Evolutionary conservation across 2,113 vertebrate genomes (phyloP).

Genomic region (Gadus macrocephalus): DNA sequence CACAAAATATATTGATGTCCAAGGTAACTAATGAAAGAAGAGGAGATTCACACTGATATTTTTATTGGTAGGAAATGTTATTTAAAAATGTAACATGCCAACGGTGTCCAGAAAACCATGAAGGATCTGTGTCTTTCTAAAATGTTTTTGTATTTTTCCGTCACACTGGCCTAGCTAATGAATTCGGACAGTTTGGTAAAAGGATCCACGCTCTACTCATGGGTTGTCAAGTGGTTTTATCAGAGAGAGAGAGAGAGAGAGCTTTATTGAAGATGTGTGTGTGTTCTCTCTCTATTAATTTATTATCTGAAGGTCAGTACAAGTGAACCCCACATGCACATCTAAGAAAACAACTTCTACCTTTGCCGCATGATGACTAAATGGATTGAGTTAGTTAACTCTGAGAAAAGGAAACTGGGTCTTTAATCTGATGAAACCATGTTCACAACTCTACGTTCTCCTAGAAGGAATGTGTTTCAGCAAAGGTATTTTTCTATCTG

Average conservation of each 20-base stretch:
- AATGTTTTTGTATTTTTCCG: constrained; percentile 33
- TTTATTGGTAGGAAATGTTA: constrained; percentile 50
- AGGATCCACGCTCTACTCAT: not conserved
- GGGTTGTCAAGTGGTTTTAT: constrained; percentile 20
- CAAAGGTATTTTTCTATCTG: constrained; percentile 68
- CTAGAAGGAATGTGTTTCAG: constrained; percentile 48
- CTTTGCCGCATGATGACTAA: too few species aligned
- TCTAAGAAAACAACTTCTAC: too few species aligned
- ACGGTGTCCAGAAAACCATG: constrained; percentile 21
- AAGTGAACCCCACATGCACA: too few species aligned
- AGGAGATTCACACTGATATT: constrained; percentile 49
- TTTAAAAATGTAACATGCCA: constrained; percentile 45
- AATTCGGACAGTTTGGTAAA: not conserved
- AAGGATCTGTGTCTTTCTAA: constrained; percentile 38
- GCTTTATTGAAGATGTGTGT: not conserved
- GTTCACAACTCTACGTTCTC: not conserved
- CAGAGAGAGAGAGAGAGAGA: too few species aligned
- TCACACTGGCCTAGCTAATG: constrained; percentile 9
- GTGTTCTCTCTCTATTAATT: not conserved
- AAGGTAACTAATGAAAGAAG: constrained; percentile 26
- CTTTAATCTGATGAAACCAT: too few species aligned
- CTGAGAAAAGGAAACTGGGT: too few species aligned
- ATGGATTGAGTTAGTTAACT: too few species aligned
- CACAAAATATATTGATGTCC: constrained; percentile 35
- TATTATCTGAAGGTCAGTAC: too few species aligned